Evolutionary conservation across 2,113 vertebrate species (phyloP), one percentile per base, ranked within the genome.

Genomic region (Clarias magur): DNA sequence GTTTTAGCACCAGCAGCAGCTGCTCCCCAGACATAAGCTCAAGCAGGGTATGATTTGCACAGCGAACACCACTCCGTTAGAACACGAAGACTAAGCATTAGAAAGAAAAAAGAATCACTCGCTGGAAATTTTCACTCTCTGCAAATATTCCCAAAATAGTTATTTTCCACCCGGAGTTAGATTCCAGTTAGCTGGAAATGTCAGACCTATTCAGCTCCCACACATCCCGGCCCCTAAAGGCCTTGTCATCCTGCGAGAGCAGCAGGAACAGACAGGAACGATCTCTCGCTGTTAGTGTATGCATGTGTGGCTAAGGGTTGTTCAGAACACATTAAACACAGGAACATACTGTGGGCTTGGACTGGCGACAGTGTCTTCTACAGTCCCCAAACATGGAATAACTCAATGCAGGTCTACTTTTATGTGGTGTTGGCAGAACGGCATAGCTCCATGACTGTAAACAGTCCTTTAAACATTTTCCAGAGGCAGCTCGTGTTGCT

Each of bases 21-120:
- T 65, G 72, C 72, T 92, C 92, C 92, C 92, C 81, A 78, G 92
- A 90, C 89, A 88, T 54, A 86, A 78, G n/a, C 84, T 65, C 38
- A 65, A 17, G n/a, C 17, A 8, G 25, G 68, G 23, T 21, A 15
- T 4, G 57, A 27, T 62, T 62, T 56, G 56, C 42, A 48, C 42
- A 83, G 56, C 34, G 6, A 68, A 13, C 80, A 62, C 38, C 7
- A 21, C 80, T 63, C 70, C 57, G n/a, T 65, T 67, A 76, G 59
- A 79, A 54, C 73, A 19, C 48, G 42, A 63, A 65, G 63, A 60
- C 38, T 48, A 57, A 17, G 38, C 56, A 84, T 27, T 56, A 23
- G 13, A 67, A n/a, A 65, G 30, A 62, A 59, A 53, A 48, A 83
- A 5, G n/a, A 54, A 80, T 59, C 78, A 34, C 15, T 59, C 78